Evolutionary conservation across 2,113 vertebrate species (phyloP), one percentile per base, ranked within the genome.

Genomic region (Oxyura jamaicensis): DNA sequence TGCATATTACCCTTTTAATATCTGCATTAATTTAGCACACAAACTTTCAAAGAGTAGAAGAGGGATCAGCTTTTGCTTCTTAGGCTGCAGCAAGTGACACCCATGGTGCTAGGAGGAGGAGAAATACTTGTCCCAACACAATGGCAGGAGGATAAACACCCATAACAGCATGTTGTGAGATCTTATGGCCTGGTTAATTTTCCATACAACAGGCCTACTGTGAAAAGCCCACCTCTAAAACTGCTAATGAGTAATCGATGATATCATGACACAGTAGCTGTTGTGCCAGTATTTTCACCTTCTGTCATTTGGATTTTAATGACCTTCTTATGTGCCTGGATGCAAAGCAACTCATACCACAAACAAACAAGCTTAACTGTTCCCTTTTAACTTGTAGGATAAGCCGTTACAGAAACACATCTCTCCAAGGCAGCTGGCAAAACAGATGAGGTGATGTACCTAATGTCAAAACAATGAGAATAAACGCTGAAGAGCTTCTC

Each of bases 11-110:
- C 28, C 21, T 96, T 96, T 88, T 83, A 88, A 52, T 76, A 96
- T 89, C 92, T 88, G 67, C 55, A 55, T 72, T 90, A 67, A 52
- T 96, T 81, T 91, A 92, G 59, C 84, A 94, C 52, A 46, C 92
- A 87, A 92, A 94, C 88, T 95, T 96, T 97, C 82, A 69, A 96
- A 96, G 25, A 87, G 35, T 33, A 77, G 90, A 58, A 55, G 77
- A 92, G 19, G 20, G 78, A 94, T 93, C 87, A 69, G 56, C 53
- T 94, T 74, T 55, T 53, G 74, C 58, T 96, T 31, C 76, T 90
- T 76, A 86, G 79, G 39, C 44, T 76, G 35, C 71, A 66, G 39
- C 0, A 3, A 93, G 15, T 29, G 66, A 60, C 33, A 35, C 42
- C 8, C 0, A 1, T 48, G 29, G 29, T 84, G 10, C 31, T 58